Evolutionary conservation across 1,140 invertebrate species (phyloP).

Genomic region (Drosophila willistoni): DNA sequence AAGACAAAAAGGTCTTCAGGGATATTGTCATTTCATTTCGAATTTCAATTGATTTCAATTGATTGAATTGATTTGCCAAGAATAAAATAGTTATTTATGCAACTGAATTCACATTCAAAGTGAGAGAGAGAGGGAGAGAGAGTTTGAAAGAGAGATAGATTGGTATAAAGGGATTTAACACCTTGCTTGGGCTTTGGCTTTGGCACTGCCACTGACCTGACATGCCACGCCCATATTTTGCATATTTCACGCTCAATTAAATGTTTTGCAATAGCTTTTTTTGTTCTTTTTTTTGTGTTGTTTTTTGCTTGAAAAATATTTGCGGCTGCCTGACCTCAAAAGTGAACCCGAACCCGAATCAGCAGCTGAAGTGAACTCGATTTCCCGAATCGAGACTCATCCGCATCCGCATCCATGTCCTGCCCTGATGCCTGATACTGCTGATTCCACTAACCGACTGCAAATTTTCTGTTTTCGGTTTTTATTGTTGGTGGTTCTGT

Average conservation of each 20-base stretch:
- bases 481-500: conserved; percentile 27
- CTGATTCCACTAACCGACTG: conserved; percentile 37
- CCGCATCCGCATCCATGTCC: not conserved
- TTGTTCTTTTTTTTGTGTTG: conserved; percentile 17
- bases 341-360: conserved; percentile 47
- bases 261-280: conserved; percentile 33
- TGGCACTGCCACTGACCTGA: not conserved
- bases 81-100: conserved; percentile 3
- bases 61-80: conserved; percentile 4
- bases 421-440: conserved; percentile 33
- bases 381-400: conserved; percentile 37
- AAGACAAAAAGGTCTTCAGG: conserved; percentile 8
- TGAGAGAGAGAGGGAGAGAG: too few relatives aligned
- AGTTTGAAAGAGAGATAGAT: not conserved
- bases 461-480: conserved; percentile 33
- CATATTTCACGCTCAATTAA: conserved; percentile 77
- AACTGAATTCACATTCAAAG: not conserved
- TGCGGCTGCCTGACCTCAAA: conserved; percentile 56
- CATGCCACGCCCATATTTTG: conserved; percentile 11
- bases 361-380: not conserved
- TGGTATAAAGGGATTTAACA: not conserved
- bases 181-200: not conserved
- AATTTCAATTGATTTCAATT: conserved; percentile 5
- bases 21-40: conserved; percentile 9
- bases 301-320: conserved; percentile 54